Evolutionary conservation across 2,797 vertebrate genomes (phyloP).

Genomic region (Cheirogaleus major): DNA sequence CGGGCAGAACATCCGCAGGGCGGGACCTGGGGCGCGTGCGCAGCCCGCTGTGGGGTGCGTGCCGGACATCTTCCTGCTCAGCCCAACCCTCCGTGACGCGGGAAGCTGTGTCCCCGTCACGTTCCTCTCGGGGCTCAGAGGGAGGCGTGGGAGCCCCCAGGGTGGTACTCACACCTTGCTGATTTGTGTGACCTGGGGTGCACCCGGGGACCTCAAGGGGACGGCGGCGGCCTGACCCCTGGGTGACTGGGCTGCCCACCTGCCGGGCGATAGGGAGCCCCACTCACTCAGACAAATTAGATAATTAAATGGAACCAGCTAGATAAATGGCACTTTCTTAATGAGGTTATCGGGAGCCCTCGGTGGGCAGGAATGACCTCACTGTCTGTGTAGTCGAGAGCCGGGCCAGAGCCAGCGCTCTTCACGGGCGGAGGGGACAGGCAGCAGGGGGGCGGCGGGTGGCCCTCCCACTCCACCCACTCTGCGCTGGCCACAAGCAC

Average conservation of each 20-base stretch:
- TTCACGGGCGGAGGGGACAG: neutral
- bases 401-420: conserved; percentile 70
- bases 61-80: neutral
- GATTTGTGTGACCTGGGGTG: conserved; percentile 62
- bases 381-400: conserved; percentile 83
- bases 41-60: rapidly evolving
- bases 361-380: conserved; percentile 83
- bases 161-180: conserved; percentile 52
- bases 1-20: no score
- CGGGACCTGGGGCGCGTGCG: rapidly evolving
- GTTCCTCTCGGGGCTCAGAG: neutral
- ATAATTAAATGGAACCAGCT: conserved; percentile 85
- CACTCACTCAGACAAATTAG: conserved; percentile 83
- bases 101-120: neutral
- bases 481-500: neutral
- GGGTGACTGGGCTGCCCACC: conserved; percentile 43
- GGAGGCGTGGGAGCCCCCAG: neutral
- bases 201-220: conserved; percentile 49
- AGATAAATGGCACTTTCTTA: conserved; percentile 86
- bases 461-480: neutral
- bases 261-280: conserved; percentile 63
- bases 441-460: rapidly evolving
- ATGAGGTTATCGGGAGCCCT: conserved; percentile 86
- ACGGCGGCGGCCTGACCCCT: conserved; percentile 29
- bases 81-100: neutral